Percentiles rank a stretch among this genome's conserved stretches.
Evolutionary conservation across 2,113 vertebrate species (phyloP).

Genomic region (Channa argus): DNA sequence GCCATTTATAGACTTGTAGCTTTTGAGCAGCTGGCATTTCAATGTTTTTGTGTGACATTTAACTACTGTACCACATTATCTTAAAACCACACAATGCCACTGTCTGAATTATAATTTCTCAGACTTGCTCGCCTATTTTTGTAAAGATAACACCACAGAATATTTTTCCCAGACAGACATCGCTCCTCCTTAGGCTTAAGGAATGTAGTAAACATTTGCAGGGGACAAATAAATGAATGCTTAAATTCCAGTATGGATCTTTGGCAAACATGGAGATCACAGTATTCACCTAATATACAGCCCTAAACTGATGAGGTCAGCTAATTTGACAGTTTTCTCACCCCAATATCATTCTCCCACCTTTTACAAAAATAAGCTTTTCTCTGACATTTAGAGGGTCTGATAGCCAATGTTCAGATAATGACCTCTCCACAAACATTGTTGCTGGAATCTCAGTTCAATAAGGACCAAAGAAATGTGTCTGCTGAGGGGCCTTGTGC

Average conservation of each 20-base stretch:
- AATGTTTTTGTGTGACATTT: slow-evolving; percentile 18
- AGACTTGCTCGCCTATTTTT: no score
- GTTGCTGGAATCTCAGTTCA: slow-evolving; percentile 31
- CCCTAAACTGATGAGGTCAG: not conserved
- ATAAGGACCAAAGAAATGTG: slow-evolving; percentile 36
- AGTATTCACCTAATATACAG: not conserved
- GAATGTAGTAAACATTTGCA: not conserved
- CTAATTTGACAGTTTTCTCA: slow-evolving; percentile 30
- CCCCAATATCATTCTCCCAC: not conserved
- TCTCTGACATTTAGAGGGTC: slow-evolving; percentile 55
- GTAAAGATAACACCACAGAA: no score
- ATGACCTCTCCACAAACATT: not conserved
- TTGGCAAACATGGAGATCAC: not conserved
- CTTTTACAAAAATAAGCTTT: slow-evolving; percentile 18
- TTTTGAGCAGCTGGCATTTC: slow-evolving; percentile 22
- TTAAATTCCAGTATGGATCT: not conserved
- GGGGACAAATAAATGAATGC: not conserved
- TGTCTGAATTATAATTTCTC: not conserved
- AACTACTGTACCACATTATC: not conserved
- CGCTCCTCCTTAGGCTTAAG: no score
- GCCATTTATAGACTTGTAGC: slow-evolving; percentile 30
- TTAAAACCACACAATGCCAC: not conserved
- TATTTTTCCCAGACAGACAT: no score
- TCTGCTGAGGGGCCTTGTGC: slow-evolving; percentile 43
- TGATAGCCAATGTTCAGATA: slow-evolving; percentile 46